These are phyloP conservation scores for Mallotus villosus DNA, from an alignment of 2,797 vertebrate species.

Conservation along the genomic window DNA sequence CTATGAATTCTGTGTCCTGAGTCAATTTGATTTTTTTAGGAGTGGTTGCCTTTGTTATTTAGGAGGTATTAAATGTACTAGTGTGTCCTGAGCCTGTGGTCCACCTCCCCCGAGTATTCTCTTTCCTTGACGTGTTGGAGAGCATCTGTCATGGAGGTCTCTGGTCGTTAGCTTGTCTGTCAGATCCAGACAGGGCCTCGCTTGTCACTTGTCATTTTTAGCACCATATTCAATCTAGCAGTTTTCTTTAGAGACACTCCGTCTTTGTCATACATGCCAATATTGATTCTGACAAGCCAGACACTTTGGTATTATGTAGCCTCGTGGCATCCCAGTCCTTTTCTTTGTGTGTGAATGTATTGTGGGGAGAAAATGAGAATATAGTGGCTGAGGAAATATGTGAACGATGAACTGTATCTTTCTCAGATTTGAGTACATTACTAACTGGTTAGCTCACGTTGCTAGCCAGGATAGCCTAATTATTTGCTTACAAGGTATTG, in stretches of 20 bases:
- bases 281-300: constrained; percentile 71
- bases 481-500: too few relatives aligned
- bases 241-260: constrained; percentile 63
- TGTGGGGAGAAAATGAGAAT: constrained; percentile 1
- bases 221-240: constrained; percentile 56
- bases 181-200: constrained; percentile 64
- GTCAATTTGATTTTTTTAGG: constrained; percentile 30
- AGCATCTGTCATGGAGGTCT: constrained; percentile 72
- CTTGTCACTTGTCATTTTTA: constrained; percentile 74
- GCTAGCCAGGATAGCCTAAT: too few relatives aligned
- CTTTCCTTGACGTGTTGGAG: constrained; percentile 56
- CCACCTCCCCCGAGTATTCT: constrained; percentile 40
- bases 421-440: too few relatives aligned
- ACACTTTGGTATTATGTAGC: constrained; percentile 48
- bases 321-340: constrained; percentile 35
- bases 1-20: constrained; percentile 20
- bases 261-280: constrained; percentile 69
- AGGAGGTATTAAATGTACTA: constrained; percentile 50
- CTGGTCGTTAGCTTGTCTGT: constrained; percentile 71
- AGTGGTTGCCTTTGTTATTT: constrained; percentile 39
- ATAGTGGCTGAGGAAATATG: not conserved
- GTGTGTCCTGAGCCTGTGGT: constrained; percentile 42
- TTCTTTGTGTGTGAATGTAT: constrained; percentile 39
- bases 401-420: too few relatives aligned
- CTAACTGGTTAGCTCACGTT: too few relatives aligned